Percentiles rank a stretch among this genome's conserved stretches.
phyloP scores from a whole-genome alignment of 2,113 vertebrate genomes.

The Mastomys coucha region DNA sequence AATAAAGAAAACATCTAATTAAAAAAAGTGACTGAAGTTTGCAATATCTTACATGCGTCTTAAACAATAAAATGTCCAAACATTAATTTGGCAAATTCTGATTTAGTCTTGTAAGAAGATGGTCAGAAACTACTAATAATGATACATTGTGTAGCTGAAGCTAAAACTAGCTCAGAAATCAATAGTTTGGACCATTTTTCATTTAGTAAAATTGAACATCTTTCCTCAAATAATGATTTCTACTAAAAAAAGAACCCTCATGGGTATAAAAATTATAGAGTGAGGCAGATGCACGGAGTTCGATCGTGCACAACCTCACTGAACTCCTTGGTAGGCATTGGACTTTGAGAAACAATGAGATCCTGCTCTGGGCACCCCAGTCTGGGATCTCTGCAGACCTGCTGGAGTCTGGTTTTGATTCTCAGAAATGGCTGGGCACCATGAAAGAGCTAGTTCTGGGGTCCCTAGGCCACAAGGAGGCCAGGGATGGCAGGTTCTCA shows the following conservation, averaged over 20 bases:
- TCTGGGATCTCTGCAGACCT: no score
- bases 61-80: not conserved
- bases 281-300: no score
- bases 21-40: not conserved
- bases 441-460: no score
- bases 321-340: no score
- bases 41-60: not conserved
- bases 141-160: not conserved
- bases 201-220: not conserved
- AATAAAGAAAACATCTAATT: no score
- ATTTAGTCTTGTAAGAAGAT: not conserved
- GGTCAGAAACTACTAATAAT: not conserved
- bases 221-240: not conserved
- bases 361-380: no score
- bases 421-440: no score
- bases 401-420: no score
- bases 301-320: no score
- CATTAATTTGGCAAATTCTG: conserved; percentile 1
- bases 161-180: not conserved
- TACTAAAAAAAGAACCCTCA: not conserved
- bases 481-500: no score
- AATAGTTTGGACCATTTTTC: not conserved
- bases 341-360: no score
- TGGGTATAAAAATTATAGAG: not conserved
- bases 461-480: no score